Percentiles rank a stretch among this genome's conserved stretches.
These are phyloP conservation scores for Origma solitaria DNA, from an alignment of 2,113 vertebrate genomes.

Conservation along the genomic window DNA sequence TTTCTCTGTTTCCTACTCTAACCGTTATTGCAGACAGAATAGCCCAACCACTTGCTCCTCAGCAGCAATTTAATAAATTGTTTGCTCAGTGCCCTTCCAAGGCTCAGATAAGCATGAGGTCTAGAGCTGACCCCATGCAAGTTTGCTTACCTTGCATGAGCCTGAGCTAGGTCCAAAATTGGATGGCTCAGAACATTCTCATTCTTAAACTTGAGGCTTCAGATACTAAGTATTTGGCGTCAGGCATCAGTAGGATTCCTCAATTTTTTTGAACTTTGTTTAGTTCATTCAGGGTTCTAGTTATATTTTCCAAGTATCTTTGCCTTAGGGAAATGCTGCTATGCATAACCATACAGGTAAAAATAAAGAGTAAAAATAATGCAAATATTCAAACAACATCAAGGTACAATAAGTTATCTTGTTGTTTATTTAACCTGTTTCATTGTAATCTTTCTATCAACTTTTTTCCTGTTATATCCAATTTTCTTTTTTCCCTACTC, in stretches of 20 bases:
- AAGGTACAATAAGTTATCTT: background rate
- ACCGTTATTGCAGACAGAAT: background rate
- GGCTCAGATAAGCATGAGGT: background rate
- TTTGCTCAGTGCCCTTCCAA: background rate
- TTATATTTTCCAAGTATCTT: background rate
- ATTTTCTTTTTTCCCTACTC: background rate
- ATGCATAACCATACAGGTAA: background rate
- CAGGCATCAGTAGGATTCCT: background rate
- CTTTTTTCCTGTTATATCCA: background rate
- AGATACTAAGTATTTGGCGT: background rate
- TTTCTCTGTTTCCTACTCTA: background rate
- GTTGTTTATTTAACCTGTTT: background rate
- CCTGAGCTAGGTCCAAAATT: fast-evolving
- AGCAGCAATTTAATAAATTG: background rate
- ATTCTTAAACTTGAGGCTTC: background rate
- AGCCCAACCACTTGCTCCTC: background rate
- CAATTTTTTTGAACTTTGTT: background rate
- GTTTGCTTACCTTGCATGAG: background rate
- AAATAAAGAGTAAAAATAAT: background rate
- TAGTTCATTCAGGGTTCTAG: background rate
- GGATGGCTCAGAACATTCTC: background rate
- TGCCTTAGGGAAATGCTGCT: background rate
- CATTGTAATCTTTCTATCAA: background rate
- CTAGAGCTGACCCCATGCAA: background rate
- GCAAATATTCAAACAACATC: background rate